phyloP scores from a whole-genome alignment of 2,888 invertebrate species.

The Platynereis dumerilii region DNA sequence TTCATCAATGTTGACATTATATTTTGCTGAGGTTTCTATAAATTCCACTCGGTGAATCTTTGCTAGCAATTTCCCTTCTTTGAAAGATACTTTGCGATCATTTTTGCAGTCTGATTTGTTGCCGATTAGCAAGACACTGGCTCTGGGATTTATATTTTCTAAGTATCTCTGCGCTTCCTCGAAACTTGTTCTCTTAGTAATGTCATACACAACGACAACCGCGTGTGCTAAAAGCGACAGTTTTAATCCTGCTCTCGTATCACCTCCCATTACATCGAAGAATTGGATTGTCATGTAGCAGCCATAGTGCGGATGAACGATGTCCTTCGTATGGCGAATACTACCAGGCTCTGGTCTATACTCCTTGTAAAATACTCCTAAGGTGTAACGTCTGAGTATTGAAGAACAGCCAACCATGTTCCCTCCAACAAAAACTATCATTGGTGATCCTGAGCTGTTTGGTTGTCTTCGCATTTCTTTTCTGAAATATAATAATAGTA shows the following conservation, averaged over 20 bases:
- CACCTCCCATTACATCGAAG: slow-evolving; percentile 31
- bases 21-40: slow-evolving; percentile 27
- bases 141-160: slow-evolving; percentile 31
- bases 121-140: slow-evolving; percentile 25
- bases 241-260: slow-evolving; percentile 17
- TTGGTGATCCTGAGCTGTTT: slow-evolving; percentile 9
- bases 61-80: slow-evolving; percentile 31
- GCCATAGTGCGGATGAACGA: slow-evolving; percentile 6
- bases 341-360: slow-evolving; percentile 28
- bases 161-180: slow-evolving; percentile 29
- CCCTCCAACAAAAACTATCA: slow-evolving; percentile 29
- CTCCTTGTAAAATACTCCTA: slow-evolving; percentile 20
- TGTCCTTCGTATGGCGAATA: slow-evolving; percentile 26
- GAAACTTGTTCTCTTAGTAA: slow-evolving; percentile 32
- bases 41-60: slow-evolving; percentile 29
- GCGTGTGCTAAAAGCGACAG: slow-evolving; percentile 33
- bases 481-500: too few species aligned
- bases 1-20: slow-evolving; percentile 26
- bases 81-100: slow-evolving; percentile 23
- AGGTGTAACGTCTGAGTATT: slow-evolving; percentile 20
- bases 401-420: slow-evolving; percentile 29
- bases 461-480: slow-evolving; percentile 7
- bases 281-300: slow-evolving; percentile 30
- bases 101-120: slow-evolving; percentile 23
- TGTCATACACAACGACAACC: slow-evolving; percentile 31